phyloP scores from a whole-genome alignment of 1,140 invertebrate species.

The Leptinotarsa lineolata region DNA sequence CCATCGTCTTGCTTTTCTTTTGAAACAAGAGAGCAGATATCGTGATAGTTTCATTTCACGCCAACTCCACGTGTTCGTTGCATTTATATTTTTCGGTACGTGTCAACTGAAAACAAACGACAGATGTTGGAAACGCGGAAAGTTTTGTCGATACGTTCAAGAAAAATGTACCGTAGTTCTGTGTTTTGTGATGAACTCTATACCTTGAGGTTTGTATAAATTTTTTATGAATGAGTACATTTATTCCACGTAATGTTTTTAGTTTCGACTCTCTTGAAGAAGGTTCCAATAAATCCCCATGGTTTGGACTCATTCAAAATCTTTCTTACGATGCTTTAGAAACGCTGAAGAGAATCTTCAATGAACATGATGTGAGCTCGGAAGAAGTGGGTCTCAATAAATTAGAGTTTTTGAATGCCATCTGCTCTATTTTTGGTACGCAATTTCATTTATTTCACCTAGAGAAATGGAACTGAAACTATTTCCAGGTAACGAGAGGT shows the following conservation, averaged over 20 bases:
- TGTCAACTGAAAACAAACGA: neutral
- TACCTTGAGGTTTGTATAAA: neutral
- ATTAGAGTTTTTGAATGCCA: slow-evolving; percentile 40
- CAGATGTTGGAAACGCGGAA: neutral
- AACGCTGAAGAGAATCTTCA: slow-evolving; percentile 36
- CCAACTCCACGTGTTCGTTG: too few relatives aligned
- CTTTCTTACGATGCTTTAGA: slow-evolving; percentile 32
- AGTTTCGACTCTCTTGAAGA: slow-evolving; percentile 36
- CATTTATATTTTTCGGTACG: too few relatives aligned
- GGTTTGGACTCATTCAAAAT: slow-evolving; percentile 37
- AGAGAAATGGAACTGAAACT: too few relatives aligned
- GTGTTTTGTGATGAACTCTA: neutral
- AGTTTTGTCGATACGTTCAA: neutral
- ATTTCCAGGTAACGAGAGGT: slow-evolving; percentile 38
- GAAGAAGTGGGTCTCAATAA: slow-evolving; percentile 37
- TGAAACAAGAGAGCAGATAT: too few relatives aligned
- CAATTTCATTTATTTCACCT: neutral
- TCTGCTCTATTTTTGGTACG: slow-evolving; percentile 40
- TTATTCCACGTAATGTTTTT: neutral
- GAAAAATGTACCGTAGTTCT: neutral
- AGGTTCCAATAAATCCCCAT: slow-evolving; percentile 25
- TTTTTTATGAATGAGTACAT: neutral
- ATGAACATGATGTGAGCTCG: slow-evolving; percentile 10
- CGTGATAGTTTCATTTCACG: too few relatives aligned
- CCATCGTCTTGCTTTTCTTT: too few relatives aligned